Base-by-base conservation (phyloP, 2,888 invertebrate species). In the Phragmatobia fuliginosa region DNA sequence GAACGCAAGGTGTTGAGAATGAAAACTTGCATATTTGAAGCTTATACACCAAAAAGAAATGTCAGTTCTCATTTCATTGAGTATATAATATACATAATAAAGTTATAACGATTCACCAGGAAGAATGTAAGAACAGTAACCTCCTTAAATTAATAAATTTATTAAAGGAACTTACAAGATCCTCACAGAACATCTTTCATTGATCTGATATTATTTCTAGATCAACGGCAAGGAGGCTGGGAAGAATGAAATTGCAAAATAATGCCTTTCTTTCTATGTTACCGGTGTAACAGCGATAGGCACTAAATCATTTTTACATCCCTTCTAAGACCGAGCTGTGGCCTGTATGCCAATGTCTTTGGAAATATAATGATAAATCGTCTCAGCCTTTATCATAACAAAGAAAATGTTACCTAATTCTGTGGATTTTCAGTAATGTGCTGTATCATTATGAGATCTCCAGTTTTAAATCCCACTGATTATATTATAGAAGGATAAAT, bases 261-360 rank as follows among this genome's bases (percentile, higher is more conserved):
- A 76, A 78, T 79, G 72, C 64, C 72, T 66, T 79, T 67, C 71
- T 70, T 71, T 72, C 71, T 71, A 28, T 71, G 33, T 70, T 67
- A 32, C 66, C 65, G 66, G 63, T 71, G 25, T 69, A 58, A 66
- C 71, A 71, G 49, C 67, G 62, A 78, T 74, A 69, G 71, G 60
- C 59, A 77, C 67, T 82, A 83, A 80, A 83, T 82, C 83, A 83
- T 83, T 76, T 80, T 78, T 76, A 80, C 79, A 79, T 74, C 76
- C 80, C 62, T 65, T 70, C 69, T 81, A 76, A 83, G 70, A 77
- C 76, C 71, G 73, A 61, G 59, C 67, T 67, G 72, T 78, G 76
- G 77, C 65, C 74, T 77, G 74, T 77, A 74, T 70, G 78, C 76
- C 74, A 71, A 81, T 74, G 74, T 75, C 77, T 78, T 73, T 74